Evolutionary conservation across 2,113 vertebrate species (phyloP).

Genomic region (Cisticola juncidis): DNA sequence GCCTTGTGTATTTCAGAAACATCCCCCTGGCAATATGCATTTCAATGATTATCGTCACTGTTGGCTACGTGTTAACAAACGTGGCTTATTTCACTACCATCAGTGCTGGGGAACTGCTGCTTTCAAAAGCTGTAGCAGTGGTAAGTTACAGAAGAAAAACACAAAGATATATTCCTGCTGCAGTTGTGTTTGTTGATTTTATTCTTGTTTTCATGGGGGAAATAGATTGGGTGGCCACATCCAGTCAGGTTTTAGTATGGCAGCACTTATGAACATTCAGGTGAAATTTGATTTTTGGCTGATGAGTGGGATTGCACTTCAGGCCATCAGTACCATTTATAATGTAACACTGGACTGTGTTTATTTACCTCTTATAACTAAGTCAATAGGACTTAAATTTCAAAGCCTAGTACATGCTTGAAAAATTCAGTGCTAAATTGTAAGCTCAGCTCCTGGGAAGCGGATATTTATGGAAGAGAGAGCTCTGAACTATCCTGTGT

Average conservation of each 20-base stretch:
- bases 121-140: conserved; percentile 91
- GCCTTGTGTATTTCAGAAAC: conserved; percentile 82
- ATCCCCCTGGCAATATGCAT: conserved; percentile 93
- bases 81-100: conserved; percentile 95
- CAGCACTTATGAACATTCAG: rapidly evolving
- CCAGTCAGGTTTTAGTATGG: neutral
- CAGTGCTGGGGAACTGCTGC: conserved; percentile 86
- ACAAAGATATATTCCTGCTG: neutral
- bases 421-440: neutral
- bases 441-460: neutral
- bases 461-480: neutral
- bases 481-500: neutral
- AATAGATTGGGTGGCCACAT: neutral
- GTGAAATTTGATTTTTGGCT: neutral
- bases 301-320: neutral
- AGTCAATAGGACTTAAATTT: neutral
- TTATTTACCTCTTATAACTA: neutral
- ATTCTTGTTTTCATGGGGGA: neutral
- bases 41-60: conserved; percentile 92
- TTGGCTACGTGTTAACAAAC: conserved; percentile 91
- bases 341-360: neutral
- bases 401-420: neutral
- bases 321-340: neutral
- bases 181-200: neutral
- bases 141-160: conserved; percentile 75